A percentile compares a stretch with the other conserved stretches of the same genome.
Conservation (phyloP, 2,797 vertebrate species). For the Acestrorhynchus altus region DNA sequence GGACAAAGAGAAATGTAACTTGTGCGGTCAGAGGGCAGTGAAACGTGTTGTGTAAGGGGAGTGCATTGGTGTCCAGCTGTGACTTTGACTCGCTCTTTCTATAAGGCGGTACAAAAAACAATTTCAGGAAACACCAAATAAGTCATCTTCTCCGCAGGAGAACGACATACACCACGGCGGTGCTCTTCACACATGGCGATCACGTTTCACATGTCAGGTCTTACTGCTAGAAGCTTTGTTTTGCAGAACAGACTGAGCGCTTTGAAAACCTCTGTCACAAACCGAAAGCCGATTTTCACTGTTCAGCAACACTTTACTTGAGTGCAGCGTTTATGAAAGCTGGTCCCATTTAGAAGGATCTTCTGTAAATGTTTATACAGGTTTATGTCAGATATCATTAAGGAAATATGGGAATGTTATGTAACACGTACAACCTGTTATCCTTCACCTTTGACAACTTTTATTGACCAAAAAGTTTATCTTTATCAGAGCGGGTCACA, state of each 20-base stretch:
- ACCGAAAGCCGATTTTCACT: not conserved
- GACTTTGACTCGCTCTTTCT: conserved; percentile 2
- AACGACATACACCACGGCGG: conserved; percentile 38
- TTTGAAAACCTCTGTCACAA: not conserved
- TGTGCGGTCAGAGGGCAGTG: not conserved
- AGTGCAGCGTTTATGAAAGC: not conserved
- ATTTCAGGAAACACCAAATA: conserved; percentile 32
- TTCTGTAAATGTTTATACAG: not conserved
- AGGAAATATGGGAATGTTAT: not conserved
- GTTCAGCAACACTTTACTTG: not conserved
- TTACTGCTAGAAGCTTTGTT: not conserved
- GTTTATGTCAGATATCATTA: not conserved
- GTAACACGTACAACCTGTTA: not conserved
- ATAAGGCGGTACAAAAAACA: not conserved
- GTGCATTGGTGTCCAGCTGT: not conserved
- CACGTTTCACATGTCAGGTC: conserved; percentile 44
- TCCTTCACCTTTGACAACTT: too few species aligned
- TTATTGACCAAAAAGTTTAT: too few species aligned
- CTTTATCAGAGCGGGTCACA: too few species aligned
- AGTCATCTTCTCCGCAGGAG: conserved; percentile 35
- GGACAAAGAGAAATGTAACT: conserved; percentile 10
- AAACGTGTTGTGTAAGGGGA: conserved; percentile 5
- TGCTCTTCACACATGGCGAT: conserved; percentile 44
- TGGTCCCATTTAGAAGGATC: not conserved
- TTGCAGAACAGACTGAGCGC: not conserved